Base-by-base conservation (phyloP, 2,888 invertebrate genomes). In the Hypolimnas misippus region DNA sequence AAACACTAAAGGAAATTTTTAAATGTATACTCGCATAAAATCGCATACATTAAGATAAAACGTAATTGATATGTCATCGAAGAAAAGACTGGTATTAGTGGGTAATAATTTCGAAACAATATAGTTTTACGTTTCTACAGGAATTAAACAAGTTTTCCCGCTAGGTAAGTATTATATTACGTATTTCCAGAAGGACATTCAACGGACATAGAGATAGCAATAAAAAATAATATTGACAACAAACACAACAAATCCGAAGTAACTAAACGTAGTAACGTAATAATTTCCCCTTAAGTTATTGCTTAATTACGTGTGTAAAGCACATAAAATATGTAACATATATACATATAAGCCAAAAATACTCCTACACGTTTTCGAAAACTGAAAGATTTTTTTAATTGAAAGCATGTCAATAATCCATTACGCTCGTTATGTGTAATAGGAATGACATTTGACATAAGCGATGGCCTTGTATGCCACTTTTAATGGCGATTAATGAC, bases 261-360 rank as follows among this genome's bases (percentile, higher is more conserved):
- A 59, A 57, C 31, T 63, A 67, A 69, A 72, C 62, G 66, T 68
- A 68, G 80, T 79, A 71, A 74, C 79, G 74, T 73, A 74, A 79
- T 82, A 81, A 77, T 73, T 83, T 81, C 72, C 67, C 76, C 68
- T 71, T 64, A 81, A 82, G 75, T 83, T 85, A 85, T 83, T 76
- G 70, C 81, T 83, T 83, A 76, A 83, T 83, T 81, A 81, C 77
- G 73, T 76, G 77, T 72, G 58, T 76, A 78, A 77, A 75, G 57
- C 66, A 73, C 74, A 79, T 80, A 76, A 79, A 78, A 74, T 68
- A 68, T 71, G 65, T 70, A 74, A 70, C 74, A 69, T 73, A 71
- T 64, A 59, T 62, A 65, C 63, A 63, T 53, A 62, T 58, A 58
- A 61, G 49, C 19, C 57, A 49, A 60, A 69, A 69, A 70, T 66